These are phyloP conservation scores for Cassiopea xamachana DNA, from an alignment of 30 jellyfish, hydroid and myxozoan genomes.

Conservation along the genomic window DNA sequence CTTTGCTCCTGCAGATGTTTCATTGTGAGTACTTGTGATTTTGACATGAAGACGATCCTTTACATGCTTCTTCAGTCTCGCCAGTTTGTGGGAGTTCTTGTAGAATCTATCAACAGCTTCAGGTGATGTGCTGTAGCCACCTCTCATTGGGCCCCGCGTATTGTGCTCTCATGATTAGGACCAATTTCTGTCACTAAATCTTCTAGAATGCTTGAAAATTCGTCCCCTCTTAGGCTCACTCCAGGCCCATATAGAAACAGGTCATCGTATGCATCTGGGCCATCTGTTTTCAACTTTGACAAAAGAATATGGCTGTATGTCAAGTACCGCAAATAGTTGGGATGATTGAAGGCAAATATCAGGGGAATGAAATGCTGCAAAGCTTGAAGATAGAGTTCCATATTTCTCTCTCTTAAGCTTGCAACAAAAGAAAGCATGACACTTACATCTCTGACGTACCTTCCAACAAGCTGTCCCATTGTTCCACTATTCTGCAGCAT, in stretches of 20 bases:
- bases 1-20: conserved; percentile 49
- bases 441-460: conserved; percentile 41
- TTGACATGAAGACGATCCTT: conserved; percentile 52
- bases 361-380: conserved; percentile 51
- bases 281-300: conserved; percentile 59
- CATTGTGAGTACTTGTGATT: conserved; percentile 54
- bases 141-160: conserved; percentile 69
- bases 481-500: conserved; percentile 68
- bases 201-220: conserved; percentile 56
- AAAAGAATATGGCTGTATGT: conserved; percentile 62
- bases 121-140: conserved; percentile 65
- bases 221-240: conserved; percentile 52
- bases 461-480: conserved; percentile 53
- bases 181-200: conserved; percentile 66
- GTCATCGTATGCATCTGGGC: conserved; percentile 61
- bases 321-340: conserved; percentile 67
- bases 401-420: conserved; percentile 36
- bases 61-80: conserved; percentile 50
- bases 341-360: conserved; percentile 67
- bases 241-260: conserved; percentile 49
- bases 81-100: conserved; percentile 62
- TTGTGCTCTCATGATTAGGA: conserved; percentile 49
- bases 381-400: conserved; percentile 38
- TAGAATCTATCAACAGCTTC: conserved; percentile 57
- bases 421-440: conserved; percentile 69